Evolutionary conservation across 2,797 vertebrate species (phyloP), one percentile per base, ranked within the genome.

Genomic region (Hirundo rustica): DNA sequence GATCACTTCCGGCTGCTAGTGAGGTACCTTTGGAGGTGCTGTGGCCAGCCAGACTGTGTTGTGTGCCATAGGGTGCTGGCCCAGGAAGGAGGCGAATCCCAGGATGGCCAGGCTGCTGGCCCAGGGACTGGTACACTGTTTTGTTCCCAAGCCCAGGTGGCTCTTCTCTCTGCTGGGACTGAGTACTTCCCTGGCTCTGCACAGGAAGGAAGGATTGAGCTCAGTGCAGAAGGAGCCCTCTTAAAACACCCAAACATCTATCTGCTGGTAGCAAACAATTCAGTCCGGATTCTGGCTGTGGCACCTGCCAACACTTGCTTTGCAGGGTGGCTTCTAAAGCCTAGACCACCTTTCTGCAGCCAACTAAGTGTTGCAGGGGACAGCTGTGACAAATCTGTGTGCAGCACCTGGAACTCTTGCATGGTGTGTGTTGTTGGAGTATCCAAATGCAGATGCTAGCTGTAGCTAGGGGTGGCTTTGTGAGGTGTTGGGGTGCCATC

Each of bases 11-110:
- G 68, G 57, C 81, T 91, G 85, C 67, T 44, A 23, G 54, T 1
- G n/a, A 70, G 57, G 25, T 83, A 62, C 51, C 66, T 84, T 73
- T 67, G 73, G 74, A 84, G 55, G 27, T 48, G 82, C 29, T 58
- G 55, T 76, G 18, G 13, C n/a, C 50, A 23, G 66, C 3, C 1
- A 36, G 44, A 18, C 47, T 29, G 36, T 47, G 61, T 16, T 27
- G 18, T 23, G 76, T 7, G 9, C 17, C 0, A 0, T 7, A 8
- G 26, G 42, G 48, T 30, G 34, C 75, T 91, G 66, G 22, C 34
- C 1, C 3, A 57, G 44, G 30, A 45, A 78, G 7, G 38, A 54
- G 42, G 17, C 0, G 0, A 29, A 23, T 75, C 16, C 27, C 0
- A 2, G 58, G 38, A 40, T 73, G 73, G 60, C 71, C 76, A 42